phyloP scores from a whole-genome alignment of 1,140 invertebrate genomes.

The Trichomalopsis sarcophagae region DNA sequence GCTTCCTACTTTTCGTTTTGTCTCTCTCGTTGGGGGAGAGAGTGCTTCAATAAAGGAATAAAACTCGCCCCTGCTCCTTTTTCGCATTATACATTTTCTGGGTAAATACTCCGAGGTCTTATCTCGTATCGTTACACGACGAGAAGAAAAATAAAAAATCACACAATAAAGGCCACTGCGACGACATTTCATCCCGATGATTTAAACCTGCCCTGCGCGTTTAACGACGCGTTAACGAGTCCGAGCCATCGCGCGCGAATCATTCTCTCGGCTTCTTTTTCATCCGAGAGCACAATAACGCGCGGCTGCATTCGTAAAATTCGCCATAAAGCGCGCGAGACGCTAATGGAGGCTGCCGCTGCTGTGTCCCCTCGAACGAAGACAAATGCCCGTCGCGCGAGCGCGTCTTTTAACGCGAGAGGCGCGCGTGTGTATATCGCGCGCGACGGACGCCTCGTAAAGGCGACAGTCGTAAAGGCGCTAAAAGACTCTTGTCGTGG shows the following conservation, averaged over 20 bases:
- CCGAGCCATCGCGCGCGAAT: conserved; percentile 23
- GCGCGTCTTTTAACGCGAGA: conserved; percentile 39
- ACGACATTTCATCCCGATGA: neutral
- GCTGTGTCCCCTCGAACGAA: conserved; percentile 27
- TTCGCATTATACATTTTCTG: too few species aligned
- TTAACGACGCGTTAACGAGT: conserved; percentile 53
- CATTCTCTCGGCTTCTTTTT: neutral
- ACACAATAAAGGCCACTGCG: neutral
- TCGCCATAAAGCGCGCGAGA: conserved; percentile 32
- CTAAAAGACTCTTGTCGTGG: conserved; percentile 62
- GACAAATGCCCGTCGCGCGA: conserved; percentile 38
- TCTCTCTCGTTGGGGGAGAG: too few species aligned
- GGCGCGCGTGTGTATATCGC: conserved; percentile 40
- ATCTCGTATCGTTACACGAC: too few species aligned
- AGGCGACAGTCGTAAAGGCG: conserved; percentile 61
- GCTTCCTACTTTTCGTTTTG: neutral
- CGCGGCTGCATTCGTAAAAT: conserved; percentile 44
- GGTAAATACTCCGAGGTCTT: too few species aligned
- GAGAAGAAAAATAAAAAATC: too few species aligned
- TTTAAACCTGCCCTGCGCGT: conserved; percentile 35
- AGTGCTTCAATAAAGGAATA: too few species aligned
- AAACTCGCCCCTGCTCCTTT: too few species aligned
- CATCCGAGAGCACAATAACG: conserved; percentile 33
- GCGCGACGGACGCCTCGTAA: conserved; percentile 50
- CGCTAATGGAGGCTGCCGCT: conserved; percentile 45